phyloP scores from a whole-genome alignment of 1,140 invertebrate genomes.

The Leptinotarsa lineolata region DNA sequence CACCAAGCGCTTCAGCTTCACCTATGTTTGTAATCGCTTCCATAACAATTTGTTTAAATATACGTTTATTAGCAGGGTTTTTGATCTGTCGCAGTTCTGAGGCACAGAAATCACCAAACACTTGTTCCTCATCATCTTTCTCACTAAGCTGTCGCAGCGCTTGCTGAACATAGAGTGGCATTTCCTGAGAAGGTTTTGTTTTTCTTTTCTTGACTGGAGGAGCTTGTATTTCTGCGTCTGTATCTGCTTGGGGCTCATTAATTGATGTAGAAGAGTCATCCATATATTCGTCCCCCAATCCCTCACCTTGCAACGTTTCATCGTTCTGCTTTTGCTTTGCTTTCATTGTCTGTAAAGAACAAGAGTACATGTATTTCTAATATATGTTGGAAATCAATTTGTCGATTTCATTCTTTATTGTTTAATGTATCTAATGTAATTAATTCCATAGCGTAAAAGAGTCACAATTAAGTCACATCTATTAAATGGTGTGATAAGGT shows the following conservation, averaged over 20 bases:
- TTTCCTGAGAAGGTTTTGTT: constrained; percentile 3
- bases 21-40: not conserved
- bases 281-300: not conserved
- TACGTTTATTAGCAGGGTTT: constrained; percentile 7
- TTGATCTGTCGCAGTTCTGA: constrained; percentile 11
- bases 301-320: too few relatives aligned
- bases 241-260: not conserved
- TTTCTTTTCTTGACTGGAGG: constrained; percentile 1
- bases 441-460: too few relatives aligned
- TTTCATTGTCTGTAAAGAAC: too few relatives aligned
- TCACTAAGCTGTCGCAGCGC: not conserved
- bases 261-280: not conserved
- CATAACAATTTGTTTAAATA: not conserved
- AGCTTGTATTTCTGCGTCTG: not conserved
- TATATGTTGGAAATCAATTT: too few relatives aligned
- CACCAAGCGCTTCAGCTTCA: not conserved
- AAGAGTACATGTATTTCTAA: too few relatives aligned
- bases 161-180: not conserved
- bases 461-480: not conserved
- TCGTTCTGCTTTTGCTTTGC: too few relatives aligned
- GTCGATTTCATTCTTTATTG: too few relatives aligned
- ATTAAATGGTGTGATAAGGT: constrained; percentile 11
- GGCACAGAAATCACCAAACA: constrained; percentile 2
- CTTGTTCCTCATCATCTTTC: constrained; percentile 1
- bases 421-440: too few relatives aligned